These are phyloP conservation scores for Coilia nasus DNA, from an alignment of 2,797 vertebrate genomes.

Conservation along the genomic window DNA sequence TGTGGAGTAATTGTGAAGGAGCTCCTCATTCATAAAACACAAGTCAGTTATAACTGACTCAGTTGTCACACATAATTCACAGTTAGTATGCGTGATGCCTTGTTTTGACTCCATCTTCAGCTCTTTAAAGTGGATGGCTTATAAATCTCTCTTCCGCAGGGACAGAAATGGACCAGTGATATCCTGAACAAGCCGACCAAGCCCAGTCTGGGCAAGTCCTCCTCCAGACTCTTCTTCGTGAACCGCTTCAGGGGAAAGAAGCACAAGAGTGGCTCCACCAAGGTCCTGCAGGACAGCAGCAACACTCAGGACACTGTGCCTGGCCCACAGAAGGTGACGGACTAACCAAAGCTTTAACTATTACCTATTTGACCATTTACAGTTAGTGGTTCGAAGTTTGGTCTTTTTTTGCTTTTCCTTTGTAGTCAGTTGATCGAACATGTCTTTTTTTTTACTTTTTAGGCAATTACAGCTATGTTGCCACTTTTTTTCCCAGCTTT, in stretches of 20 bases:
- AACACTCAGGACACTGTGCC: conserved; percentile 82
- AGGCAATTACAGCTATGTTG: no score
- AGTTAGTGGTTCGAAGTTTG: no score
- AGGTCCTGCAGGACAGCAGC: conserved; percentile 92
- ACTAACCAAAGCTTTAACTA: background rate
- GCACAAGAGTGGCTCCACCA: conserved; percentile 81
- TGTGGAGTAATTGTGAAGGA: background rate
- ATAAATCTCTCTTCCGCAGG: conserved; percentile 65
- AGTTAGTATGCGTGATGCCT: background rate
- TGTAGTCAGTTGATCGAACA: no score
- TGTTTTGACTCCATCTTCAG: background rate
- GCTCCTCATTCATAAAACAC: background rate
- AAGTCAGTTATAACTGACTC: background rate
- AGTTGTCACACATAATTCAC: no score
- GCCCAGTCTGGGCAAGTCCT: conserved; percentile 82
- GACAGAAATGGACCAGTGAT: conserved; percentile 91
- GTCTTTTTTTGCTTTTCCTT: no score
- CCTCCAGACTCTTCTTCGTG: conserved; percentile 94
- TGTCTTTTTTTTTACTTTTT: no score
- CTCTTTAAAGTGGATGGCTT: no score
- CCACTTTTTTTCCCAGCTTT: no score
- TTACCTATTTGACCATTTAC: background rate
- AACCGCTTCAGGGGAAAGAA: conserved; percentile 92
- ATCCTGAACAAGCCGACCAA: conserved; percentile 90
- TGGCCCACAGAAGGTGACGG: conserved; percentile 82